A percentile compares a stretch with the other conserved stretches of the same genome.
These are phyloP conservation scores for Cossypha caffra DNA, from an alignment of 2,797 vertebrate genomes.

Conservation along the genomic window DNA sequence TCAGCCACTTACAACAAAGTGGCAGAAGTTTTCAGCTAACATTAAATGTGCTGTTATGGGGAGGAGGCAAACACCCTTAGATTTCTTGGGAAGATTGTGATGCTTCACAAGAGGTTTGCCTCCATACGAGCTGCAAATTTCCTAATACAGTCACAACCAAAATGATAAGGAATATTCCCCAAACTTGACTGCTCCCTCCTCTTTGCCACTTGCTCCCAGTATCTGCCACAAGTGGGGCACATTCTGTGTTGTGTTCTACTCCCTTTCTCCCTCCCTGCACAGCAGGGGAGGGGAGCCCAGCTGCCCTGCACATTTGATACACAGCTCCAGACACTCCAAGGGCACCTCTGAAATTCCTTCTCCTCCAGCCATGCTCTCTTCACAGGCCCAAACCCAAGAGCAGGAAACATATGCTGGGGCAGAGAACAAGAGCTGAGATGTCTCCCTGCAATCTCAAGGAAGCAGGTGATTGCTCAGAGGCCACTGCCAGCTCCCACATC, in stretches of 20 bases:
- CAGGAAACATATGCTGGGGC: background rate
- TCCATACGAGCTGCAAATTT: background rate
- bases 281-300: background rate
- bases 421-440: background rate
- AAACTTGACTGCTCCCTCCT: background rate
- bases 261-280: background rate
- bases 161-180: background rate
- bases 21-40: background rate
- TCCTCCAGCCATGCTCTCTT: background rate
- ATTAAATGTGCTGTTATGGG: accelerated
- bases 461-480: constrained; percentile 48
- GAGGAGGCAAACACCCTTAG: background rate
- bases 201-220: background rate
- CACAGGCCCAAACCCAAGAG: background rate
- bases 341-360: background rate
- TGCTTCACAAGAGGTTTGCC: background rate
- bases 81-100: accelerated
- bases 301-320: background rate
- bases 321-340: background rate
- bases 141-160: background rate
- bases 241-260: accelerated
- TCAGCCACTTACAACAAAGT: accelerated
- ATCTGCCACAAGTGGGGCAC: background rate
- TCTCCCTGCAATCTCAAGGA: constrained; percentile 35
- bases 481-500: background rate